Evolutionary conservation across 2,888 invertebrate species (phyloP).

Genomic region (Charanyca ferruginea): DNA sequence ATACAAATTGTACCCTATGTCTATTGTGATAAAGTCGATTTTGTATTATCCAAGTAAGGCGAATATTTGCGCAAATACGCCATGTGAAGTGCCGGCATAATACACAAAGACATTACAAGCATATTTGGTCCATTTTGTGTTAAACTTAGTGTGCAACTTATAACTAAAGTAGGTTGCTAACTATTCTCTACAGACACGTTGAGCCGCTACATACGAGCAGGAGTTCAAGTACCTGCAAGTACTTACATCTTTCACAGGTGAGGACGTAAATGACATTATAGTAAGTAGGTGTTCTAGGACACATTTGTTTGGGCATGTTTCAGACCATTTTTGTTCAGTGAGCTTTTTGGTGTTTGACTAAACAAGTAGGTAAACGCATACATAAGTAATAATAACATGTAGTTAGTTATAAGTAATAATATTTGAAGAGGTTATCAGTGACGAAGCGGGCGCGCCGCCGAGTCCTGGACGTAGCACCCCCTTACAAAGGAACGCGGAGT

Average conservation of each 20-base stretch:
- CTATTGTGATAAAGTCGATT: no score
- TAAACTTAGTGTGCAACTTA: conserved; percentile 35
- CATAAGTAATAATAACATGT: neutral
- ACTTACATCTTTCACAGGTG: neutral
- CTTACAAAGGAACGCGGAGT: no score
- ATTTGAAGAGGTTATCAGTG: conserved; percentile 3
- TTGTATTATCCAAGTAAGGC: no score
- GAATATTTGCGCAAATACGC: no score
- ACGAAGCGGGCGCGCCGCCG: no score
- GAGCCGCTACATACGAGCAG: neutral
- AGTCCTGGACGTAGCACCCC: no score
- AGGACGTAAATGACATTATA: no score
- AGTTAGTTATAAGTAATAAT: neutral
- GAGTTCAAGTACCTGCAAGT: neutral
- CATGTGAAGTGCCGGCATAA: no score
- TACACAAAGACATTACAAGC: conserved; percentile 22
- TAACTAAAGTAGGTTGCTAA: neutral
- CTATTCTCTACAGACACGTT: conserved; percentile 3
- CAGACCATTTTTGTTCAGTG: conserved; percentile 12
- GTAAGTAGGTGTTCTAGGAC: no score
- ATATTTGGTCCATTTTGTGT: conserved; percentile 41
- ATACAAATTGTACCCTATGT: no score
- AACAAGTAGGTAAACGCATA: conserved; percentile 2
- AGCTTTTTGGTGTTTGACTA: conserved; percentile 43
- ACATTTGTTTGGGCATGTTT: neutral